A percentile compares a stretch with the other conserved stretches of the same genome.
Evolutionary conservation across 2,797 vertebrate species (phyloP).

Genomic region (Ctenosaura bakeri): DNA sequence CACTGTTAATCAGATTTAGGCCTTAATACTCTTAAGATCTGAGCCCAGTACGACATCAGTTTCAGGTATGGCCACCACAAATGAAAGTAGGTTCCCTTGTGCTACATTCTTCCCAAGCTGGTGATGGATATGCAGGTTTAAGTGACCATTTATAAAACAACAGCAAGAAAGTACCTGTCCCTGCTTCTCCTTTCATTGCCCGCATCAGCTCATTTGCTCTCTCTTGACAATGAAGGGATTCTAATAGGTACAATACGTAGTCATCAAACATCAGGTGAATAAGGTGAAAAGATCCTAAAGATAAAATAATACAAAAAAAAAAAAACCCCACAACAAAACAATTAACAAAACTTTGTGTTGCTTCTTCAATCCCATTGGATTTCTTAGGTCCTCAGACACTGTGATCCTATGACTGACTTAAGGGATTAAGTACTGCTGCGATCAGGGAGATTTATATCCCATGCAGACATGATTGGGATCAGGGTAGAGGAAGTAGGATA

Average conservation of each 20-base stretch:
- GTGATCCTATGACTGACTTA: not conserved
- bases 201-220: constrained; percentile 96
- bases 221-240: constrained; percentile 98
- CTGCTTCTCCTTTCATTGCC: constrained; percentile 94
- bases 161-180: constrained; percentile 82
- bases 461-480: not conserved
- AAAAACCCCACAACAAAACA: constrained; percentile 47
- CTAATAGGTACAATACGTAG: constrained; percentile 97
- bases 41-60: not conserved
- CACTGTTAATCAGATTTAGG: no score
- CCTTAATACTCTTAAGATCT: not conserved
- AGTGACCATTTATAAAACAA: not conserved
- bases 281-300: constrained; percentile 95
- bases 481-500: constrained; percentile 8
- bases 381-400: not conserved
- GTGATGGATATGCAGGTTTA: no score
- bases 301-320: constrained; percentile 53
- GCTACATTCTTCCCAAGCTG: not conserved
- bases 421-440: not conserved
- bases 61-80: not conserved
- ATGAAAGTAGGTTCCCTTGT: not conserved
- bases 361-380: constrained; percentile 3
- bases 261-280: constrained; percentile 99
- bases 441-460: not conserved
- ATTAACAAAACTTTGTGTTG: constrained; percentile 49